Evolutionary conservation across 2,888 invertebrate species (phyloP).

Genomic region (Luffia ferchaultella): DNA sequence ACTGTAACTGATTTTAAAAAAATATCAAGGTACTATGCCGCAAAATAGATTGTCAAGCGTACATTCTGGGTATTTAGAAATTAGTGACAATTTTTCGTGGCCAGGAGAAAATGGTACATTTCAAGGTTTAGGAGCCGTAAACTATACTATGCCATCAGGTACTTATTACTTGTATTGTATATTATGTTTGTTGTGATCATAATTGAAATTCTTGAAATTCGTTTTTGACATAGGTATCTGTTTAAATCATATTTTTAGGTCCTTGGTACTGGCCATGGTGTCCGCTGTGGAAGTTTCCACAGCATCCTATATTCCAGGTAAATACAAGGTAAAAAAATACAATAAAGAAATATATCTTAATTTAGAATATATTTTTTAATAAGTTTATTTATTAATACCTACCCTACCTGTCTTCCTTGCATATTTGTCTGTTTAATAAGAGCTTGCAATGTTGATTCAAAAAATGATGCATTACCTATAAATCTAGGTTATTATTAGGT

Average conservation of each 20-base stretch:
- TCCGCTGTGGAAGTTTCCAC: conserved; percentile 76
- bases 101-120: conserved; percentile 56
- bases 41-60: conserved; percentile 35
- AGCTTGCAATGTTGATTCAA: too few species aligned
- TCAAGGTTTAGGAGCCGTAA: conserved; percentile 46
- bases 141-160: conserved; percentile 59
- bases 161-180: conserved; percentile 1
- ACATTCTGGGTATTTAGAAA: conserved; percentile 42
- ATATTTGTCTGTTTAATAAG: too few species aligned
- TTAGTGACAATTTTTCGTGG: conserved; percentile 58
- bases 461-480: too few species aligned
- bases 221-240: neutral
- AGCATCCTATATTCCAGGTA: conserved; percentile 71
- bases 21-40: too few species aligned
- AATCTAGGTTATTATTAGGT: too few species aligned
- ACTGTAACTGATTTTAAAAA: too few species aligned
- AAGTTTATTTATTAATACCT: too few species aligned
- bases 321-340: too few species aligned
- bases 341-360: too few species aligned
- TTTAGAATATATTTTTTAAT: too few species aligned
- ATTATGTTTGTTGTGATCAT: neutral
- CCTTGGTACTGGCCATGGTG: conserved; percentile 76
- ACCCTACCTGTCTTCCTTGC: too few species aligned
- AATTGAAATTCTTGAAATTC: neutral
- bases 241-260: conserved; percentile 27